Conservation (phyloP, 2,797 vertebrate genomes). For the Margarornis squamiger region DNA sequence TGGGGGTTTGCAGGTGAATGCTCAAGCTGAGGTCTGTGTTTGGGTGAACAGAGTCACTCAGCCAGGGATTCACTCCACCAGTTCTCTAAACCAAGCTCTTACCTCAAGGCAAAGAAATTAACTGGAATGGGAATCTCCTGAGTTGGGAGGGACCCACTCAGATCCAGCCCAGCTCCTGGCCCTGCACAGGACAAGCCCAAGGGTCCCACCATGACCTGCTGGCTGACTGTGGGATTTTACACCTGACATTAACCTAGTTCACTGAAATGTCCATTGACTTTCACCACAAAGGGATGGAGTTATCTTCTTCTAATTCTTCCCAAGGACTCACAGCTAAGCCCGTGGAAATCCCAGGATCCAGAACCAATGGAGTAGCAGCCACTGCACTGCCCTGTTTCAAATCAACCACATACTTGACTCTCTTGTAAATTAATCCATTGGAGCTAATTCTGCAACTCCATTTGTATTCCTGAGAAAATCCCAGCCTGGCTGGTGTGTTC, state of each 20-base stretch:
- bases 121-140: not conserved
- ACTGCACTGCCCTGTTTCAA: not conserved
- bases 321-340: not conserved
- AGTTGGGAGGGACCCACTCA: not conserved
- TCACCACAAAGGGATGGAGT: not conserved
- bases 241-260: not conserved
- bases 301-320: not conserved
- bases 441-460: not conserved
- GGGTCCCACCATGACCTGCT: not conserved
- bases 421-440: accelerated
- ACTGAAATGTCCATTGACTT: not conserved
- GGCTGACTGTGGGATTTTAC: not conserved
- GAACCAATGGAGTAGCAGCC: not conserved
- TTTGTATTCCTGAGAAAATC: not conserved
- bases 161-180: not conserved
- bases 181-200: not conserved
- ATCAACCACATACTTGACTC: not conserved
- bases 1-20: not conserved
- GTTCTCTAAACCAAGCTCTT: not conserved
- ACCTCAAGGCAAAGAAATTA: not conserved
- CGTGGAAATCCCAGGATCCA: not conserved
- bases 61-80: not conserved
- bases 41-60: not conserved
- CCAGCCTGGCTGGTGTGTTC: not conserved
- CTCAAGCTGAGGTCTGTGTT: not conserved